Evolutionary conservation across 2,113 vertebrate genomes (phyloP).

Genomic region (Mustelus asterias): DNA sequence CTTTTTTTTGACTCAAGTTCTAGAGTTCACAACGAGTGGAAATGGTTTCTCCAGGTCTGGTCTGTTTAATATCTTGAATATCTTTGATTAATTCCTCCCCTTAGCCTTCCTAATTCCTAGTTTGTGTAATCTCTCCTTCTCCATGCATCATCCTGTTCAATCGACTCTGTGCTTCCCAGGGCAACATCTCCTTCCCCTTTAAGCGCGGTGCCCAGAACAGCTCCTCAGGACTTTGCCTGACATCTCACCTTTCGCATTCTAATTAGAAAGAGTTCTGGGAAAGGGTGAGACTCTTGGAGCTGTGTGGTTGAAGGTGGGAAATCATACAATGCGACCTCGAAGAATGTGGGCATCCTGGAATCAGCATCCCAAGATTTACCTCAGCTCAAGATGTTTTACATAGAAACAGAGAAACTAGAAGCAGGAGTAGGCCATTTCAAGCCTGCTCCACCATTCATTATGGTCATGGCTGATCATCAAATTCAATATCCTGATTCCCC

Average conservation of each 20-base stretch:
- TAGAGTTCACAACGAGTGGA: background rate
- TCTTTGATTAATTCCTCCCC: background rate
- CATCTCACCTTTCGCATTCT: background rate
- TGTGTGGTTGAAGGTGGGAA: background rate
- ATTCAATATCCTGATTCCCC: too few relatives aligned
- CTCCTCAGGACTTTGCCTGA: too few relatives aligned
- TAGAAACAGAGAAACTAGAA: too few relatives aligned
- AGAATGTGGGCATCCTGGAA: background rate
- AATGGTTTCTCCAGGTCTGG: background rate
- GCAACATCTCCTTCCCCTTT: background rate
- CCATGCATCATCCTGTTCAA: background rate
- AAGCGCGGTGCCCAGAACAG: too few relatives aligned
- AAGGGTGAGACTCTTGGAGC: background rate
- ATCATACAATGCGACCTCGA: background rate
- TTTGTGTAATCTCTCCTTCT: background rate
- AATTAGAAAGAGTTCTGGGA: background rate
- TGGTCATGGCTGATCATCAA: too few relatives aligned
- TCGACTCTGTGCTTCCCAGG: background rate
- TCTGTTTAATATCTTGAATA: background rate
- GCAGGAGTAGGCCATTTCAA: too few relatives aligned
- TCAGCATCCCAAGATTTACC: background rate
- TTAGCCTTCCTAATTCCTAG: background rate
- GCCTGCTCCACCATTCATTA: too few relatives aligned
- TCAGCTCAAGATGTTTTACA: background rate
- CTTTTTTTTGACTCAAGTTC: background rate